These are phyloP conservation scores for Carassius gibelio DNA, from an alignment of 2,113 vertebrate species.

Conservation along the genomic window DNA sequence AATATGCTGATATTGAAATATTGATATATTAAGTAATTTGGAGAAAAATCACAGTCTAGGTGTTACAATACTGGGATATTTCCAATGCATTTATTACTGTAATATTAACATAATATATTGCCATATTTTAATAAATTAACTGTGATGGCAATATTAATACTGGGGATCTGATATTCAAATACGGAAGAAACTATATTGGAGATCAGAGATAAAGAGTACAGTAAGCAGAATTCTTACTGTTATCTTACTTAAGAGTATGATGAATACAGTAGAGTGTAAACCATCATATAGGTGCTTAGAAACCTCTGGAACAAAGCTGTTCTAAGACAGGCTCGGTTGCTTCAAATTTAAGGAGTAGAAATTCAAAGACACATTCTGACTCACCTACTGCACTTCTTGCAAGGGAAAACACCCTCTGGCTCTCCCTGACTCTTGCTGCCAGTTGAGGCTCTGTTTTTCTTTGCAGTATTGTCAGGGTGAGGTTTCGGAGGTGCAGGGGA, in stretches of 20 bases:
- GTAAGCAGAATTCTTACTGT: not conserved
- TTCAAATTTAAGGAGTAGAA: not conserved
- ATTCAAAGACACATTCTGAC: not conserved
- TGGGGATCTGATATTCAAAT: not conserved
- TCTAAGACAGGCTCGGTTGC: not conserved
- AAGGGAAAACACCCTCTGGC: slow-evolving; percentile 89
- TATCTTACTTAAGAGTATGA: not conserved
- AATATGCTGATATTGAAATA: not conserved
- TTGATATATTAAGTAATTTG: not conserved
- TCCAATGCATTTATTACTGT: not conserved
- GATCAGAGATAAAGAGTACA: not conserved
- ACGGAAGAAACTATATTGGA: not conserved
- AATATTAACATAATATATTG: not conserved
- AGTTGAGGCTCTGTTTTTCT: slow-evolving; percentile 71
- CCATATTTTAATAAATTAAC: not conserved
- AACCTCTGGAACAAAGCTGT: not conserved
- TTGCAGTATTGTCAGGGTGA: slow-evolving; percentile 72
- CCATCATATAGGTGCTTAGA: not conserved
- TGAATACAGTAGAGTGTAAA: not conserved
- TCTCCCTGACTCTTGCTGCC: slow-evolving; percentile 71
- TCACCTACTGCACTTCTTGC: slow-evolving; percentile 96
- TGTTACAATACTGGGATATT: not conserved
- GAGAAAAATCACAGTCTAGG: not conserved
- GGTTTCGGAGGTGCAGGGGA: slow-evolving; percentile 62
- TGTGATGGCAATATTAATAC: not conserved